Evolutionary conservation across 1,140 invertebrate species (phyloP).

Genomic region (Eupristina koningsbergeri): DNA sequence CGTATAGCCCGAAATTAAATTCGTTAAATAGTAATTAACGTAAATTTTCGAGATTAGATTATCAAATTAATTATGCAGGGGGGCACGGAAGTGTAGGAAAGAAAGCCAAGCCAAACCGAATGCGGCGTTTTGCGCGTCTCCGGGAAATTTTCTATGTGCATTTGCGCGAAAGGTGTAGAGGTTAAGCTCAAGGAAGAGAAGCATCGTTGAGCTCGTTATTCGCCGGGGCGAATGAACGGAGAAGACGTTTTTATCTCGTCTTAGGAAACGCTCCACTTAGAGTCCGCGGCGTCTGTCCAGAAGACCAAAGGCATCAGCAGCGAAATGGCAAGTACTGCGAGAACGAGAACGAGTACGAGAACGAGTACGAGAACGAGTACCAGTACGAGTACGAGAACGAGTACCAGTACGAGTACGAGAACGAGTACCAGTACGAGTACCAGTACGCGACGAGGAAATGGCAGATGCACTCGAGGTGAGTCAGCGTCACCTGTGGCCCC

Average conservation of each 20-base stretch:
- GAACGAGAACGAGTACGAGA: too few relatives aligned
- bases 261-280: constrained; percentile 41
- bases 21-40: too few relatives aligned
- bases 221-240: constrained; percentile 9
- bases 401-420: too few relatives aligned
- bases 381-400: too few relatives aligned
- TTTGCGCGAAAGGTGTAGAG: not conserved
- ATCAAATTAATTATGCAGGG: not conserved
- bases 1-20: too few relatives aligned
- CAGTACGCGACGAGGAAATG: constrained; percentile 4
- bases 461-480: constrained; percentile 62
- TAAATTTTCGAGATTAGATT: not conserved
- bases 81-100: too few relatives aligned
- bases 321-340: not conserved
- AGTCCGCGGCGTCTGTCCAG: constrained; percentile 19
- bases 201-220: not conserved
- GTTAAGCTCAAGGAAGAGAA: not conserved
- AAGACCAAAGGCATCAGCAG: constrained; percentile 27
- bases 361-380: too few relatives aligned
- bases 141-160: not conserved
- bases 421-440: too few relatives aligned
- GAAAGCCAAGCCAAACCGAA: not conserved
- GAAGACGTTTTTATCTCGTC: constrained; percentile 45
- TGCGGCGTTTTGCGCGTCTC: not conserved
- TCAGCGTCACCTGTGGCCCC: constrained; percentile 66